phyloP scores from a whole-genome alignment of 2,113 vertebrate genomes.

The Leptobrachium leishanense region DNA sequence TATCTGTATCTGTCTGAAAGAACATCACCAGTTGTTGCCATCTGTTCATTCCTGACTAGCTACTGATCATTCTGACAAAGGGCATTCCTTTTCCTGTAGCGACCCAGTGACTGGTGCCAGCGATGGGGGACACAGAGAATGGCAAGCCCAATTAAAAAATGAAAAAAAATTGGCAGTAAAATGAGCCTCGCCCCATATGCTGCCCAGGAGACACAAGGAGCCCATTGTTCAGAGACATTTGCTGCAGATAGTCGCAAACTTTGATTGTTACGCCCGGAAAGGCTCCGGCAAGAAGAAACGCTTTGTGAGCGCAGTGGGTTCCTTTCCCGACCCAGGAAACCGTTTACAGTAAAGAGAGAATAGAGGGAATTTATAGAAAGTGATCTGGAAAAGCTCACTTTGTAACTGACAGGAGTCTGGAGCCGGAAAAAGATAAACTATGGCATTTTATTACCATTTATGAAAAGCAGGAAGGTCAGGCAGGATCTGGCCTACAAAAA shows the following conservation, averaged over 20 bases:
- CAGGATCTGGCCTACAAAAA: not conserved
- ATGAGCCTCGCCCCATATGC: constrained; percentile 11
- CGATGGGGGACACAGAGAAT: not conserved
- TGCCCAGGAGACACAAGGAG: not conserved
- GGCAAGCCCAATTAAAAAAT: no score
- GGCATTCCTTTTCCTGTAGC: constrained; percentile 1
- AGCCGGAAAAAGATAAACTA: constrained; percentile 42
- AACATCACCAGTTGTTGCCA: no score
- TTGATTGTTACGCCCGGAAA: constrained; percentile 1
- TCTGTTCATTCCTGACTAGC: no score
- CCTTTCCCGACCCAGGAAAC: constrained; percentile 2
- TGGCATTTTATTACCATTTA: not conserved
- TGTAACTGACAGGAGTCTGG: not conserved
- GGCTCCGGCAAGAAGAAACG: constrained; percentile 1
- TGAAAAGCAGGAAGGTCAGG: not conserved
- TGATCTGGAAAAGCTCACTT: constrained; percentile 25
- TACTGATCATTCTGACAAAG: not conserved
- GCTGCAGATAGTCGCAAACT: constrained; percentile 8
- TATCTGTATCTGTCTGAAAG: no score
- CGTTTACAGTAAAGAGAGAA: constrained; percentile 23
- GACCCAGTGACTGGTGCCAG: not conserved
- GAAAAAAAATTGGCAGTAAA: not conserved
- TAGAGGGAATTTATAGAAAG: not conserved
- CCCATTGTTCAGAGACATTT: constrained; percentile 4
- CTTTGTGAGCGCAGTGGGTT: not conserved